A percentile compares a stretch with the other conserved stretches of the same genome.
phyloP scores from a whole-genome alignment of 1,140 invertebrate genomes.

The Aphelenchoides fujianensis region DNA sequence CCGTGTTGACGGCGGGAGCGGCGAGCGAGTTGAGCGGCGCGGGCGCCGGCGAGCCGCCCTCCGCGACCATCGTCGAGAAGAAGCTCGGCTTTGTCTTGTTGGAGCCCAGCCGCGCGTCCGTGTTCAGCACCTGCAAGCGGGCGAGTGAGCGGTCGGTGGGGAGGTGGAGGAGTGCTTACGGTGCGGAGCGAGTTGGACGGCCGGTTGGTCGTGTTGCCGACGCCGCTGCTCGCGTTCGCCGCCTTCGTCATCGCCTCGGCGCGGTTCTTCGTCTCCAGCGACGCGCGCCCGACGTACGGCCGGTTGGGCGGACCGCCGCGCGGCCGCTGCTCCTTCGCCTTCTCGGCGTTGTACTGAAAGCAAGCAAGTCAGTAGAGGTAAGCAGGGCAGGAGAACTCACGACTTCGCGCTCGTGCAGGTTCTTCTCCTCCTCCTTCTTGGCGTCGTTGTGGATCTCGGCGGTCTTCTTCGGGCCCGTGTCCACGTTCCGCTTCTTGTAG shows the following conservation, averaged over 20 bases:
- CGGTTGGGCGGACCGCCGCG: neutral
- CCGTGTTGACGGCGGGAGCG: too few relatives aligned
- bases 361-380: neutral
- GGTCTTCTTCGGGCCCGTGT: slow-evolving; percentile 19
- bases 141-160: too few relatives aligned
- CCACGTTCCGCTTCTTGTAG: slow-evolving; percentile 4
- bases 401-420: neutral
- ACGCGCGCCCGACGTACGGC: slow-evolving; percentile 6
- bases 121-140: too few relatives aligned
- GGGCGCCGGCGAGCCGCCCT: too few relatives aligned
- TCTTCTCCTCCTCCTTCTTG: slow-evolving; percentile 22
- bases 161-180: too few relatives aligned
- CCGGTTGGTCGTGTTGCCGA: neutral
- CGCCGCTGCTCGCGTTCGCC: slow-evolving; percentile 1
- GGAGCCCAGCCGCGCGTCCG: too few relatives aligned
- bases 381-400: neutral
- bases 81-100: too few relatives aligned
- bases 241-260: neutral
- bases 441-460: slow-evolving; percentile 8
- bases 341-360: slow-evolving; percentile 18
- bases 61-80: too few relatives aligned
- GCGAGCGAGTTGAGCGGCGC: too few relatives aligned
- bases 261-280: neutral
- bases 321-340: slow-evolving; percentile 3
- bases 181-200: neutral